phyloP scores from a whole-genome alignment of 1,140 invertebrate genomes.

The Eciton burchellii region DNA sequence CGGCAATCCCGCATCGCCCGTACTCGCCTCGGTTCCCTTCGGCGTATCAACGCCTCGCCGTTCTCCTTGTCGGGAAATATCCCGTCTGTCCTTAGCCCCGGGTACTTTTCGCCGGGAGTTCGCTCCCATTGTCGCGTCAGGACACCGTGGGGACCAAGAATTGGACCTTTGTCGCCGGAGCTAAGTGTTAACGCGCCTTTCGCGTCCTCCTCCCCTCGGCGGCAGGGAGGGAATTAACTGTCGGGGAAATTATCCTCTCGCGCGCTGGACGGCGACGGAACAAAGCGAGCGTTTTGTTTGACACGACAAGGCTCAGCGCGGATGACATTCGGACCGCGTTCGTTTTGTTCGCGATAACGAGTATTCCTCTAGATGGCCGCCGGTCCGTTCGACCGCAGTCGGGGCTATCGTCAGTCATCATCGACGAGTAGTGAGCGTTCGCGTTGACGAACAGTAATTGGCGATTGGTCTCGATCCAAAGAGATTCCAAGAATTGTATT shows the following conservation, averaged over 20 bases:
- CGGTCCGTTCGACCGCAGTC: background rate
- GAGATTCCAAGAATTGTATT: background rate
- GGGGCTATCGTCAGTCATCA: background rate
- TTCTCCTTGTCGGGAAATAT: slow-evolving; percentile 68
- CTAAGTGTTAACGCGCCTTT: slow-evolving; percentile 82
- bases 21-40: slow-evolving; percentile 64
- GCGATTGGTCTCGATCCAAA: background rate
- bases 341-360: background rate
- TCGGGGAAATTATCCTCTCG: slow-evolving; percentile 80
- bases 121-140: slow-evolving; percentile 78
- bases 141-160: slow-evolving; percentile 76
- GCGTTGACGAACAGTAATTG: background rate
- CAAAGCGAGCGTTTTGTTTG: slow-evolving; percentile 63
- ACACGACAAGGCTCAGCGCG: slow-evolving; percentile 54
- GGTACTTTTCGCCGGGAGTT: slow-evolving; percentile 80
- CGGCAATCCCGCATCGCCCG: slow-evolving; percentile 22
- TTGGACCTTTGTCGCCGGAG: slow-evolving; percentile 80
- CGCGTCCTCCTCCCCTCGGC: slow-evolving; percentile 48
- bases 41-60: slow-evolving; percentile 66
- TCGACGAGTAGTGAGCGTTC: background rate
- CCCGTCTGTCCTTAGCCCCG: slow-evolving; percentile 70
- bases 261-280: slow-evolving; percentile 49
- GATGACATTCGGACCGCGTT: slow-evolving; percentile 25
- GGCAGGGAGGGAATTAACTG: slow-evolving; percentile 79
- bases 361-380: background rate